Evolutionary conservation across 2,888 invertebrate species (phyloP), one percentile per base, ranked within the genome.

Genomic region (Tachina lurida): DNA sequence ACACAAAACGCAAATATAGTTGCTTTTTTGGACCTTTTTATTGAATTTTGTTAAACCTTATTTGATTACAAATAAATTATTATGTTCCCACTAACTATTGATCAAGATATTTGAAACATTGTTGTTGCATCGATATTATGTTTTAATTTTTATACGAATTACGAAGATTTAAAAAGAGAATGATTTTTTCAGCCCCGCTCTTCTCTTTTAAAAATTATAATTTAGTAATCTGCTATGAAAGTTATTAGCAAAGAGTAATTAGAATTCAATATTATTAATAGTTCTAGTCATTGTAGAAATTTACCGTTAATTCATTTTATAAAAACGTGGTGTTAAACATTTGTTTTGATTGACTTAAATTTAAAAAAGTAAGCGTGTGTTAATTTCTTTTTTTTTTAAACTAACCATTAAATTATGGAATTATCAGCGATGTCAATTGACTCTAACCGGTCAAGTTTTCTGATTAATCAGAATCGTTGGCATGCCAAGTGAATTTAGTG

Each of bases 1-100:
- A 31, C 56, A 56, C 56, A 31, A 56, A 56, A 56, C 56, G 31
- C 56, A 22, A 56, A 56, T 56, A 54, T 56, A 56, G 56, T 56
- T 56, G 19, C 56, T 56, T 56, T 56, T 56, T 56, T 22, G 19
- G 3, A 56, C 3, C 1, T 22, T 10, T 56, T 56, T 56, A 56
- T 56, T 9, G 12, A 2, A 22, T 31, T 56, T 56, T 56, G 31
- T 43, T 62, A 31, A 60, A 43, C 62, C 43, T 43, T 62, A 62
- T 43, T 65, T 65, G 65, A 47, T 22, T 65, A 22, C 47, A 65
- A 65, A 65, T 22, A 65, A 65, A 65, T 47, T 65, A 65, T 65
- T 65, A 65, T 65, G 31, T 49, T 65, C 31, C 31, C 65, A 65
- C 65, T 65, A 65, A 65, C 19, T 65, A 65, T 65, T 47, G 47